These are phyloP conservation scores for Exaiptasia diaphana DNA, from an alignment of 64 coral and sea anemone genomes.

Conservation along the genomic window DNA sequence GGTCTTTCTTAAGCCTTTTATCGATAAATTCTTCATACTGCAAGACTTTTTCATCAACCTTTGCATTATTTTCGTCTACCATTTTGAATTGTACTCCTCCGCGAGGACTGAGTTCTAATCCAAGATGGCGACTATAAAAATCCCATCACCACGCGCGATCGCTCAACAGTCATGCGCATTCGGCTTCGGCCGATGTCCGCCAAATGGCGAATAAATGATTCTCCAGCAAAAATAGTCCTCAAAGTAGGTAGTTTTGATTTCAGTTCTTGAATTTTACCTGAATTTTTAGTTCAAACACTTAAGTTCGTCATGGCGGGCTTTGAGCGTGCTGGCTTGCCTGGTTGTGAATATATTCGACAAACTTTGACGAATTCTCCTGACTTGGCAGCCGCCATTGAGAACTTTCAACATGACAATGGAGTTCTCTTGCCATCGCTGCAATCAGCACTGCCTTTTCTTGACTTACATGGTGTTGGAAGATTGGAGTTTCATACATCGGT, in stretches of 20 bases:
- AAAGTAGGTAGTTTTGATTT: neutral
- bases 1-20: conserved; percentile 76
- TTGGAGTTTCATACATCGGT: conserved; percentile 87
- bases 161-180: conserved; percentile 89
- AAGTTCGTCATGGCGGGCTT: conserved; percentile 80
- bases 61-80: conserved; percentile 37
- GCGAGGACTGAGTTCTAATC: conserved; percentile 26
- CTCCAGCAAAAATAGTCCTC: conserved; percentile 27
- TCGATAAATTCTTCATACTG: conserved; percentile 92
- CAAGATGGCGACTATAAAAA: conserved; percentile 88
- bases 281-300: conserved; percentile 18
- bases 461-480: conserved; percentile 81
- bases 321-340: conserved; percentile 92
- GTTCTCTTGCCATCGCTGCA: conserved; percentile 91
- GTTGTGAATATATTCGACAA: conserved; percentile 82
- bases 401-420: conserved; percentile 96
- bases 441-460: conserved; percentile 89
- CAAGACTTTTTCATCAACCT: conserved; percentile 66
- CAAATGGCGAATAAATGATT: conserved; percentile 84
- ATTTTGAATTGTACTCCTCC: conserved; percentile 48
- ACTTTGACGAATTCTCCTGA: conserved; percentile 58
- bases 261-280: neutral
- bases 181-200: conserved; percentile 99
- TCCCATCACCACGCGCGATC: conserved; percentile 73
- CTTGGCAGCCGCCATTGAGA: conserved; percentile 71